These are phyloP conservation scores for Drosophila pseudoobscura DNA, from an alignment of 1,140 invertebrate species.

Conservation along the genomic window DNA sequence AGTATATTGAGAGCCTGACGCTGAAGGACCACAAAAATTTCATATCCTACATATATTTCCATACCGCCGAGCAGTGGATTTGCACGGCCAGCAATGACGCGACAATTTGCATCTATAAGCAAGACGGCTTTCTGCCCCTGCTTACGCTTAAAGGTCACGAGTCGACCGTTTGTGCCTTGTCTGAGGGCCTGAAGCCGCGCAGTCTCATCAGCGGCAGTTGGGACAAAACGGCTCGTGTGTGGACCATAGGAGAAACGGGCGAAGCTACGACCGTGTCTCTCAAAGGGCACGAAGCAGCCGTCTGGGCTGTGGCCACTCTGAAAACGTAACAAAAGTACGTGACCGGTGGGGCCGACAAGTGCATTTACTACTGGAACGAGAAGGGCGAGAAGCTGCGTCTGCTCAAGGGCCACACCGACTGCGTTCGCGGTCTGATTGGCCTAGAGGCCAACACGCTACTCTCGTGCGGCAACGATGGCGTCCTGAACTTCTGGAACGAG, in stretches of 20 bases:
- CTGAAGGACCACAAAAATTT: conserved; percentile 94
- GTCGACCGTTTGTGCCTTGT: conserved; percentile 87
- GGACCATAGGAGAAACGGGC: conserved; percentile 86
- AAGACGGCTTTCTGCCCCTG: conserved; percentile 86
- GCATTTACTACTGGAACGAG: conserved; percentile 91
- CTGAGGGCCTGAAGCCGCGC: conserved; percentile 82
- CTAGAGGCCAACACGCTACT: conserved; percentile 89
- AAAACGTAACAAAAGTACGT: conserved; percentile 86
- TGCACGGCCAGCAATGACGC: conserved; percentile 94
- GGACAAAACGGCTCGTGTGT: conserved; percentile 94
- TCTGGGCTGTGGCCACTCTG: conserved; percentile 92
- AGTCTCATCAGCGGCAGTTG: conserved; percentile 90
- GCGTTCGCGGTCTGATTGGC: conserved; percentile 91
- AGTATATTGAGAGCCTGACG: conserved; percentile 86
- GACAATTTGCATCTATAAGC: conserved; percentile 90
- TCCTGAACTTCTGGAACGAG: conserved; percentile 91
- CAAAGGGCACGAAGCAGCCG: conserved; percentile 92
- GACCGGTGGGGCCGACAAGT: conserved; percentile 96
- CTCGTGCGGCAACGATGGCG: conserved; percentile 95
- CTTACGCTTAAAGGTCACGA: conserved; percentile 91
- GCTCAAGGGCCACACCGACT: conserved; percentile 92
- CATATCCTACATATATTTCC: conserved; percentile 90
- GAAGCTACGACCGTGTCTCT: conserved; percentile 85
- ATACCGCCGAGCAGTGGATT: conserved; percentile 91
- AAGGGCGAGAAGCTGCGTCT: conserved; percentile 83